Percentiles rank a stretch among this genome's conserved stretches.
These are phyloP conservation scores for Melanogrammus aeglefinus DNA, from an alignment of 2,797 vertebrate genomes.

Conservation along the genomic window DNA sequence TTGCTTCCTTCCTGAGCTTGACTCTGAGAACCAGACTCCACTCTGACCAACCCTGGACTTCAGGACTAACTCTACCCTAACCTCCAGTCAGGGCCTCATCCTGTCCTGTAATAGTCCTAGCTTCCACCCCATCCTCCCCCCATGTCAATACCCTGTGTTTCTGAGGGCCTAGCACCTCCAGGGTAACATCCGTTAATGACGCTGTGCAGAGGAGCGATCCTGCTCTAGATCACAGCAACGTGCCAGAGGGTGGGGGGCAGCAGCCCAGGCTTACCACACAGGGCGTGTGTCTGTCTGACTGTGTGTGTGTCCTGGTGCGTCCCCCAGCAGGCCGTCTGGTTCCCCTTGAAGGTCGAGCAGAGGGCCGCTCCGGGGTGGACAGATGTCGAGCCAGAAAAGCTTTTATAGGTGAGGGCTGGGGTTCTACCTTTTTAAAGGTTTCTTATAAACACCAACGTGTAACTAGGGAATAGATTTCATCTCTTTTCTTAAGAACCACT, in stretches of 20 bases:
- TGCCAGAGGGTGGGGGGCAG: constrained; percentile 26
- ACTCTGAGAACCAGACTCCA: not conserved
- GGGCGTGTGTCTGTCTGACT: no score
- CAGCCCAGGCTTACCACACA: no score
- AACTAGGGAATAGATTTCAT: not conserved
- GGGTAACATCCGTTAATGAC: constrained; percentile 28
- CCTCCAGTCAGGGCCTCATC: not conserved
- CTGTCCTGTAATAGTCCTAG: not conserved
- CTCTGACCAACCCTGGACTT: not conserved
- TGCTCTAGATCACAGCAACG: constrained; percentile 33
- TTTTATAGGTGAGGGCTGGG: constrained; percentile 41
- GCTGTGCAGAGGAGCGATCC: not conserved
- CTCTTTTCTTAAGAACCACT: not conserved
- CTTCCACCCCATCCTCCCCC: not conserved
- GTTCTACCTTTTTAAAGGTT: constrained; percentile 41
- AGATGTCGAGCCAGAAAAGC: constrained; percentile 45
- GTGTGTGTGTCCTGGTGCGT: no score
- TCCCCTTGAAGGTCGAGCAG: constrained; percentile 32
- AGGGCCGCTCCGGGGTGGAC: constrained; percentile 47
- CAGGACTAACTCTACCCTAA: not conserved
- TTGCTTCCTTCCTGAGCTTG: not conserved
- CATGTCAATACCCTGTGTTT: not conserved
- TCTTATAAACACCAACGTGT: constrained; percentile 5
- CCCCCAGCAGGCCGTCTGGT: not conserved
- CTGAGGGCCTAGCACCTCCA: constrained; percentile 4